Evolutionary conservation across 1,140 invertebrate species (phyloP), one percentile per base, ranked within the genome.

Genomic region (Bombus pyrosoma): DNA sequence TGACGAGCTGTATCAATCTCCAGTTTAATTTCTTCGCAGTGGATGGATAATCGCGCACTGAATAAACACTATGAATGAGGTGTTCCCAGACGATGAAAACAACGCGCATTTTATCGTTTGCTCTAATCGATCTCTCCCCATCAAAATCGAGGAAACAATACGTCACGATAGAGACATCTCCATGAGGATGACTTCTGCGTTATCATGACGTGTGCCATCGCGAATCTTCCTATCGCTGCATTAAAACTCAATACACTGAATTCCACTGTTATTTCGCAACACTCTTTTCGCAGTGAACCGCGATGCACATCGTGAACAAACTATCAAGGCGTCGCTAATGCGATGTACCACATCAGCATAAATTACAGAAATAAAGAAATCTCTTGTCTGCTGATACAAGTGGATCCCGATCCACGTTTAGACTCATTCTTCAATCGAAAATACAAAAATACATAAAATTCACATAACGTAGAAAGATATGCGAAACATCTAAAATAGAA

Each of bases 191-290:
- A 80, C 69, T 41, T 18, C 43, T 34, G 18, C 43, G 13, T 37
- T 32, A 28, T 41, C 43, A 64, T 34, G 39, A 39, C 13, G 13
- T 34, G 59, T 37, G 43, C 22, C 47, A 53, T 18, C 15, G 47
- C 5, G 47, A 53, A 53, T 53, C 18, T 8, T 53, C 6, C 18
- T 18, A 53, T 53, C 18, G 47, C 22, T 53, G 47, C 18, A 22
- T 18, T 53, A 22, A 25, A 32, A 71, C 78, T 69, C 74, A 22
- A 3, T 57, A 37, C 64, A 28, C 2, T 28, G 41, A 39, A 39
- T 75, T 75, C 25, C 57, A 47, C 10, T 75, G 59, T 75, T 34
- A 62, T 53, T 53, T 82, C 32, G 15, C 32, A 62, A 62, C 22
- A 62, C 1, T 22, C 47, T 18, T 53, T 22, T 53, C 47, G 47